Evolutionary conservation across 2,888 invertebrate genomes (phyloP), one percentile per base, ranked within the genome.

Genomic region (Dryomyza anilis): DNA sequence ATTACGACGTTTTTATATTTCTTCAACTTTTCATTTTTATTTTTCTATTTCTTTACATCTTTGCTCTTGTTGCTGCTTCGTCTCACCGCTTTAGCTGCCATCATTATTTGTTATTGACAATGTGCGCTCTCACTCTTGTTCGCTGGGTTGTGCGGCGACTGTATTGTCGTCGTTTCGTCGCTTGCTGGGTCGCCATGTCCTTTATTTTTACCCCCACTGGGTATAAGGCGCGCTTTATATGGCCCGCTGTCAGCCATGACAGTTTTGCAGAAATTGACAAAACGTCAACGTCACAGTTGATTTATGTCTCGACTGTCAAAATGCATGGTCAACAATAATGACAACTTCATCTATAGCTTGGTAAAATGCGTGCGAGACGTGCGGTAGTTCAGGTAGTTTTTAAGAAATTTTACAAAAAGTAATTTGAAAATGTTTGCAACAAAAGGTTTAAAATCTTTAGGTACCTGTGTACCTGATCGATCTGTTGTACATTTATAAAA

Each of bases 271-370:
- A 43, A 64, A 59, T 33, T 64, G 64, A 21, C 64, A 64, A 59
- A n/a, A n/a, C n/a, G n/a, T n/a, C n/a, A n/a, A 53, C 46, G 64
- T 60, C 64, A 36, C 39, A 48, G 21, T 57, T 64, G 57, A 64
- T 64, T 64, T 64, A 58, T 64, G 50, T 46, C 19, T 25, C 25
- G 36, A 25, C 33, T 60, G 59, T 60, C 53, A 43, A 29, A 53
- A 29, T 43, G 52, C n/a, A n/a, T n/a, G n/a, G 39, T 43, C 43
- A n/a, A n/a, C n/a, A 39, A 53, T 29, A 53, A 59, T 53, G 45
- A 53, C 30, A 58, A 52, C 33, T 50, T 48, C 33, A 56, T 59
- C 48, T 45, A 50, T 55, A 29, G 12, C 12, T 64, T 39, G 14
- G 29, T 30, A 5, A n/a, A n/a, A n/a, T n/a, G n/a, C n/a, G n/a